Evolutionary conservation across 2,888 invertebrate species (phyloP).

Genomic region (Agonum fuliginosum): DNA sequence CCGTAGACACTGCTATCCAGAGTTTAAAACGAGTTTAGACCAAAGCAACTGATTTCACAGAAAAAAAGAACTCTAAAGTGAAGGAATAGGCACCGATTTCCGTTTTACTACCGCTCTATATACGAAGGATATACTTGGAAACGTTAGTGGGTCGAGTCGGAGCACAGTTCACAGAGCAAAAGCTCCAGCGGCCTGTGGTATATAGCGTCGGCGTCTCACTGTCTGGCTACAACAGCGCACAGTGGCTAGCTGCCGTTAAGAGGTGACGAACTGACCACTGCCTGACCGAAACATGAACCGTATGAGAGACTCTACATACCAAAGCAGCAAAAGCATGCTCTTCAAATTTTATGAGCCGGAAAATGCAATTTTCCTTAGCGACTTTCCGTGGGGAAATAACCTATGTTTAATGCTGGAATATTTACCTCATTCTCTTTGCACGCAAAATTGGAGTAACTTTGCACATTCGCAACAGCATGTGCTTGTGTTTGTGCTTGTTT

Average conservation of each 20-base stretch:
- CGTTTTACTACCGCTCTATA: slow-evolving; percentile 15
- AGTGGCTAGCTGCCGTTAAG: slow-evolving; percentile 36
- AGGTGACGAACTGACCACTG: slow-evolving; percentile 61
- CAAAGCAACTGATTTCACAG: slow-evolving; percentile 45
- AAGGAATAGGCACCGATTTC: slow-evolving; percentile 29
- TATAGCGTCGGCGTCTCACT: neutral
- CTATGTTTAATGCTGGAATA: slow-evolving; percentile 58
- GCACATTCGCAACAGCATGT: neutral
- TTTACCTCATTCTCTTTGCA: slow-evolving; percentile 56
- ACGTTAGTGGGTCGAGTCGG: neutral
- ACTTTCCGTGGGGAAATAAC: slow-evolving; percentile 67
- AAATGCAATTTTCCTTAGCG: slow-evolving; percentile 68
- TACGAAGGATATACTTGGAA: neutral
- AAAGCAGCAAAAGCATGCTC: slow-evolving; percentile 64
- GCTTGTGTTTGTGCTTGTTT: neutral
- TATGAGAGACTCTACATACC: slow-evolving; percentile 57
- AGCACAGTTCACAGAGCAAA: neutral
- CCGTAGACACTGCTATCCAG: slow-evolving; percentile 21
- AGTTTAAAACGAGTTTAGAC: slow-evolving; percentile 51
- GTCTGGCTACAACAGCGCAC: neutral
- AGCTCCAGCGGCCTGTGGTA: neutral
- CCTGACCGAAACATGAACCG: slow-evolving; percentile 58
- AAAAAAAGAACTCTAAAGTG: slow-evolving; percentile 39
- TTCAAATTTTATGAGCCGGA: slow-evolving; percentile 69
- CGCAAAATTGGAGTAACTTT: slow-evolving; percentile 44